A percentile compares a stretch with the other conserved stretches of the same genome.
These are phyloP conservation scores for Habrosyne pyritoides DNA, from an alignment of 2,888 invertebrate species.

Conservation along the genomic window DNA sequence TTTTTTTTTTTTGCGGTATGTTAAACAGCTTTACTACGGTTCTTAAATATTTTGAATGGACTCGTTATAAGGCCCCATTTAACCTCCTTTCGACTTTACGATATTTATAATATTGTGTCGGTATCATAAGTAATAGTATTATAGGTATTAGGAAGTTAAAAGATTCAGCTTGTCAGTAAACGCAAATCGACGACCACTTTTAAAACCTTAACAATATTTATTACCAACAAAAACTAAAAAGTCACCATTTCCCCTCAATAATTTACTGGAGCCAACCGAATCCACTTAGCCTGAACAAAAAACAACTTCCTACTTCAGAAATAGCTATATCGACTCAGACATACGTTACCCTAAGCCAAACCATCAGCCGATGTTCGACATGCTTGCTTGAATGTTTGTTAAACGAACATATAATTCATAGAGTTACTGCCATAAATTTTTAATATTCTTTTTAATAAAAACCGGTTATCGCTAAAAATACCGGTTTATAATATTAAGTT, in stretches of 20 bases:
- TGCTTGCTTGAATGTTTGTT: not conserved
- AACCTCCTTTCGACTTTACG: too few relatives aligned
- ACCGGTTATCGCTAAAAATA: not conserved
- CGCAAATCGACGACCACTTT: not conserved
- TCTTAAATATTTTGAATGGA: too few relatives aligned
- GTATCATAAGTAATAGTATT: too few relatives aligned
- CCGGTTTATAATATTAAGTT: not conserved
- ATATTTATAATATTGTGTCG: too few relatives aligned
- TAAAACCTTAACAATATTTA: not conserved
- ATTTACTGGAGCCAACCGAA: not conserved
- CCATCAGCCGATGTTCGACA: not conserved
- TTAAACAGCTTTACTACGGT: too few relatives aligned
- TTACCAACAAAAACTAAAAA: not conserved
- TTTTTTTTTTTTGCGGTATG: too few relatives aligned
- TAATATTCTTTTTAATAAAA: not conserved
- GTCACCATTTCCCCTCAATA: conserved; percentile 1
- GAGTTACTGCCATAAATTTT: too few relatives aligned
- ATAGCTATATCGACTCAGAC: not conserved
- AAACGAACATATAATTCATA: too few relatives aligned
- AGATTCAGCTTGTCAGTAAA: not conserved
- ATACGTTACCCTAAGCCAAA: not conserved
- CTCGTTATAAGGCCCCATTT: too few relatives aligned
- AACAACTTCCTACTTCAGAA: conserved; percentile 2
- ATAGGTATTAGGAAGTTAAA: too few relatives aligned
- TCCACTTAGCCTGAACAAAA: conserved; percentile 6